A percentile compares a stretch with the other conserved stretches of the same genome.
Conservation (phyloP, 2,888 invertebrate genomes). For the Nomada fucata region DNA sequence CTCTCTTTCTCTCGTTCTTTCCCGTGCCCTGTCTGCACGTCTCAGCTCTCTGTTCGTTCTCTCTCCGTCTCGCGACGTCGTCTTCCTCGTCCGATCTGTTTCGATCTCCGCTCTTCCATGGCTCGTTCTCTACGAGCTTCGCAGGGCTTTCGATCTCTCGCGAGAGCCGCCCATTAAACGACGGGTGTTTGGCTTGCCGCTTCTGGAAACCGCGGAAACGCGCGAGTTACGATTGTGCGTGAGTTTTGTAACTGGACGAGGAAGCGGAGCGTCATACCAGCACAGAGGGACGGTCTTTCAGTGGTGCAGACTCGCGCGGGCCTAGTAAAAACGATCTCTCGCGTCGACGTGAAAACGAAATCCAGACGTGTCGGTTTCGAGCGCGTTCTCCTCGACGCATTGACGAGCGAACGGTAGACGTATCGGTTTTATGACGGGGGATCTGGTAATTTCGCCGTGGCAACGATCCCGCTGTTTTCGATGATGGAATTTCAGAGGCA, state of each 20-base stretch:
- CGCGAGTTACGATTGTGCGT: slow-evolving; percentile 29
- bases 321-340: slow-evolving; percentile 43
- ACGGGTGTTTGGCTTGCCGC: neutral
- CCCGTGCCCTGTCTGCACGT: neutral
- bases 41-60: slow-evolving; percentile 8
- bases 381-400: slow-evolving; percentile 6
- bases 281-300: slow-evolving; percentile 1
- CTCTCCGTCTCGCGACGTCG: neutral
- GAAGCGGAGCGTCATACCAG: neutral
- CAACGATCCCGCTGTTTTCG: slow-evolving; percentile 27
- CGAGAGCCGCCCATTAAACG: slow-evolving; percentile 28
- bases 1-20: neutral
- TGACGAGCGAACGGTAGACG: neutral
- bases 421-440: slow-evolving; percentile 46
- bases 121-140: slow-evolving; percentile 42
- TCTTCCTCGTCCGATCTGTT: slow-evolving; percentile 18
- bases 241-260: slow-evolving; percentile 22
- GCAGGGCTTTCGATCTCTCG: slow-evolving; percentile 39
- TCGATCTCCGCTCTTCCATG: slow-evolving; percentile 17
- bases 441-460: slow-evolving; percentile 33
- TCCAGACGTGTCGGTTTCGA: slow-evolving; percentile 43
- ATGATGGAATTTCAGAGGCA: slow-evolving; percentile 28
- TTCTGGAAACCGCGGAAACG: slow-evolving; percentile 53
- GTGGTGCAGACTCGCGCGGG: slow-evolving; percentile 1
- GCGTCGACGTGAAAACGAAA: slow-evolving; percentile 44